Evolutionary conservation across 2,888 invertebrate genomes (phyloP).

Genomic region (Gari tellinella): DNA sequence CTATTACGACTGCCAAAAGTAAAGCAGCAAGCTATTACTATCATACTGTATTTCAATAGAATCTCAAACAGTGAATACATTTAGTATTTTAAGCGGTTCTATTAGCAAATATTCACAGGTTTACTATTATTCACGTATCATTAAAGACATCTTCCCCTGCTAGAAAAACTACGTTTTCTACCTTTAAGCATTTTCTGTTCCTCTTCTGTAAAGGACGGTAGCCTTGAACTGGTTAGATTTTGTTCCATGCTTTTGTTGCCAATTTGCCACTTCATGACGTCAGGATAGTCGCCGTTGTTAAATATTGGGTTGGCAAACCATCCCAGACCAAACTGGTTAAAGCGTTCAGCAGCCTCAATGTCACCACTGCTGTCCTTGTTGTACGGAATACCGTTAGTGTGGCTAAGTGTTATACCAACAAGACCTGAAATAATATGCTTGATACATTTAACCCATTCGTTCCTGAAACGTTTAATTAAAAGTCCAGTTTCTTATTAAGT

Average conservation of each 20-base stretch:
- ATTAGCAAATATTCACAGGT: too few species aligned
- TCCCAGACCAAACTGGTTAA: constrained; percentile 70
- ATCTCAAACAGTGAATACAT: too few species aligned
- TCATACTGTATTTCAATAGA: too few species aligned
- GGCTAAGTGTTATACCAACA: constrained; percentile 67
- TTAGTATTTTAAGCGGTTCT: too few species aligned
- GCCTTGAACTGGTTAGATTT: constrained; percentile 61
- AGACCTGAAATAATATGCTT: constrained; percentile 53
- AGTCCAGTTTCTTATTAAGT: too few species aligned
- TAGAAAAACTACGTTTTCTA: too few species aligned
- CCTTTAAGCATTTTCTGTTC: constrained; percentile 78
- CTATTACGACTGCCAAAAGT: too few species aligned
- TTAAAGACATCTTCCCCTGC: too few species aligned
- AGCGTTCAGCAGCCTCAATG: constrained; percentile 64
- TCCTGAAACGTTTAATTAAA: too few species aligned
- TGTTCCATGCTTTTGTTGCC: constrained; percentile 65
- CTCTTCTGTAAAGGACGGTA: constrained; percentile 79
- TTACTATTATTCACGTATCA: too few species aligned
- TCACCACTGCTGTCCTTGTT: constrained; percentile 53
- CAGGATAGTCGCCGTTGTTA: constrained; percentile 85
- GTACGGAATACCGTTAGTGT: constrained; percentile 60
- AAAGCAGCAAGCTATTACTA: too few species aligned
- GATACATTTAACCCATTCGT: too few species aligned
- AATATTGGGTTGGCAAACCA: constrained; percentile 79
- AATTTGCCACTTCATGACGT: constrained; percentile 69